Evolutionary conservation across 2,888 invertebrate species (phyloP).

Genomic region (Litoditis marina): DNA sequence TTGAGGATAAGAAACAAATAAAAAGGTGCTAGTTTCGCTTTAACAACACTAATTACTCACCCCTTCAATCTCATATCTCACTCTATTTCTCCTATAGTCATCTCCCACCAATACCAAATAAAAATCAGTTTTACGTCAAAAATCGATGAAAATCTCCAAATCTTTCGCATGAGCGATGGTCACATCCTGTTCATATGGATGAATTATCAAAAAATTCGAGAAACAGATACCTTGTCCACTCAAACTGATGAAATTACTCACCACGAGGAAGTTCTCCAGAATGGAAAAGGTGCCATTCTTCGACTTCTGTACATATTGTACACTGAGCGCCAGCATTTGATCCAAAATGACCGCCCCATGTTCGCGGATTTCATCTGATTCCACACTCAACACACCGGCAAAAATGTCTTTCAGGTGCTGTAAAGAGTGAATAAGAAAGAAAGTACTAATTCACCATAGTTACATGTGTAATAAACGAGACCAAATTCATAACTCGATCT

Average conservation of each 20-base stretch:
- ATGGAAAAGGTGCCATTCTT: neutral
- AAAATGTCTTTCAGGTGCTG: constrained; percentile 23
- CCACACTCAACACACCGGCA: constrained; percentile 11
- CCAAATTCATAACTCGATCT: no score
- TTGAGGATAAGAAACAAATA: no score
- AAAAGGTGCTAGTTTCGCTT: no score
- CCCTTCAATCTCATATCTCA: no score
- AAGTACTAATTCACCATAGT: neutral
- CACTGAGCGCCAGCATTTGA: constrained; percentile 30
- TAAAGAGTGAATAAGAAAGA: constrained; percentile 5
- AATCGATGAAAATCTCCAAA: no score
- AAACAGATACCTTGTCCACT: neutral
- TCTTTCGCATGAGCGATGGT: no score
- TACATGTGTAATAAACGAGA: neutral
- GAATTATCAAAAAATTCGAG: neutral
- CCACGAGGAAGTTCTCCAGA: constrained; percentile 2
- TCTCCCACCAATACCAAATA: no score
- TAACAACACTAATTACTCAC: no score
- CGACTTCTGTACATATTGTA: constrained; percentile 24
- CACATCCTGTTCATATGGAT: no score
- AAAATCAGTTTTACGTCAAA: no score
- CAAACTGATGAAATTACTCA: neutral
- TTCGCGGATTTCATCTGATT: neutral
- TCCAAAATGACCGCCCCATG: constrained; percentile 27
- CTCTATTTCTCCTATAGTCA: no score